Percentiles rank a stretch among this genome's conserved stretches.
phyloP scores from a whole-genome alignment of 2,113 vertebrate species.

The Hystrix brachyura region DNA sequence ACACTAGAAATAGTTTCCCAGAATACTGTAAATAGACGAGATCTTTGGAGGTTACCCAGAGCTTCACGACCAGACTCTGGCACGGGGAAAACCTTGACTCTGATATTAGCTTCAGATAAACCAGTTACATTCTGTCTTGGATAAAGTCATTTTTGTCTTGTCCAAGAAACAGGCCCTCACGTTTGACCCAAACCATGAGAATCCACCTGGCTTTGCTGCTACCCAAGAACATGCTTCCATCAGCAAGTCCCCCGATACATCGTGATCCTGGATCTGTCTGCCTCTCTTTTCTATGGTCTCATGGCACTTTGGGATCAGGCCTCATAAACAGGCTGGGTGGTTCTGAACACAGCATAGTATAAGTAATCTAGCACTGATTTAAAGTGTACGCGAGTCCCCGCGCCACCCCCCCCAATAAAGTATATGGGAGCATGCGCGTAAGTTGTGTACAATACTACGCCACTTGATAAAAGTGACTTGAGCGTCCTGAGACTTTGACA shows the following conservation, averaged over 20 bases:
- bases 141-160: neutral
- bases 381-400: neutral
- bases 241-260: neutral
- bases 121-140: neutral
- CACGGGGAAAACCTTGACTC: neutral
- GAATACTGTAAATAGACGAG: too few species aligned
- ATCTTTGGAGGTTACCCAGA: too few species aligned
- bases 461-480: too few species aligned
- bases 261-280: neutral
- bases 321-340: neutral
- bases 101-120: neutral
- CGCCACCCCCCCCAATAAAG: too few species aligned
- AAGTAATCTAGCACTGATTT: neutral
- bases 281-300: neutral
- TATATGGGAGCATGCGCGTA: neutral
- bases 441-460: too few species aligned
- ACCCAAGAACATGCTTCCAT: neutral
- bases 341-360: neutral
- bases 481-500: neutral
- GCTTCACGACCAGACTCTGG: neutral
- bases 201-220: neutral
- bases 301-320: neutral
- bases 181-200: neutral
- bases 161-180: too few species aligned
- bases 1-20: neutral